Evolutionary conservation across 2,888 invertebrate genomes (phyloP), one percentile per base, ranked within the genome.

Genomic region (Drosophila mimica): DNA sequence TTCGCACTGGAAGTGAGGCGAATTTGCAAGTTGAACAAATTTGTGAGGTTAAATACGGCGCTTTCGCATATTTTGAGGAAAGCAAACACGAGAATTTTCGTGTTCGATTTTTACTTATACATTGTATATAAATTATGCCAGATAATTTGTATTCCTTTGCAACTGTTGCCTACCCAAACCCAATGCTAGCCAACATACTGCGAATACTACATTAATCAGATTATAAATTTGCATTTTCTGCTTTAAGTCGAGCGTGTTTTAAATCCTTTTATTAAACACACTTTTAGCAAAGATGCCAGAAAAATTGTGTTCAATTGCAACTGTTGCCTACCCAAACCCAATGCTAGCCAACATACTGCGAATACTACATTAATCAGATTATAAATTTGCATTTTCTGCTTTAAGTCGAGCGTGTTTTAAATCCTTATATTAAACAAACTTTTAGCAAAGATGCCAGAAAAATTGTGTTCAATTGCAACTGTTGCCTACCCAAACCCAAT

Each of bases 381-480:
- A 40, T 31, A 61, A 88, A 36, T 30, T 25, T 11, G 70, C 70
- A 69, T 48, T 28, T 65, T 52, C 46, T 58, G 56, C 64, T 25
- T 13, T 28, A 49, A 2, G 15, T 40, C 15, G 53, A 66, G 46
- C 46, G 25, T 68, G 52, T 30, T 61, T 40, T 25, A 25, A 40
- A 40, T 0, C 4, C 20, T 33, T 13, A 2, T 13, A 30, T 49
- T 20, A 11, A 40, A 43, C 49, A 51, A 46, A 28, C 4, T 61
- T 13, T 7, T 3, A 43, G 63, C 61, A 31, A 64, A 8, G n/a
- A 73, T 88, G 89, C 80, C 59, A 85, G 56, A 87, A 33, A 6
- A 82, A 88, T 65, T 79, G 89, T 87, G 82, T 92, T 91, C 88
- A 85, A 76, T 91, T 91, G 91, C 91, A 91, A 91, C 91, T 72